These are phyloP conservation scores for Agapornis canus DNA, from an alignment of 2,797 vertebrate genomes.

Conservation along the genomic window DNA sequence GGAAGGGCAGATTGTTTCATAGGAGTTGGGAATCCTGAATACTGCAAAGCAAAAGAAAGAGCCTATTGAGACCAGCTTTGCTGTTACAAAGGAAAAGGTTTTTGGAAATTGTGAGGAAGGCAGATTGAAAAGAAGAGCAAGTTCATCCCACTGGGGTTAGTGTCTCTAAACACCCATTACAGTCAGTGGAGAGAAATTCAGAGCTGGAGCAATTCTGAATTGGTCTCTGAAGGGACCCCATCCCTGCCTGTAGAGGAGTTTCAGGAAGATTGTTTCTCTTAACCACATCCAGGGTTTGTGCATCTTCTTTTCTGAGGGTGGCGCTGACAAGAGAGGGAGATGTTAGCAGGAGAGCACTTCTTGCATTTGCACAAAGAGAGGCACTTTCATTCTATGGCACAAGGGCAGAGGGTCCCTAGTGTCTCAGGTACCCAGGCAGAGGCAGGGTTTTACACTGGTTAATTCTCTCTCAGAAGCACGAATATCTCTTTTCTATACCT, in stretches of 20 bases:
- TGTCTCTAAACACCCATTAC: not conserved
- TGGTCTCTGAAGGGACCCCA: not conserved
- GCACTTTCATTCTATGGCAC: not conserved
- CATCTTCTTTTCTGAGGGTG: not conserved
- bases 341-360: not conserved
- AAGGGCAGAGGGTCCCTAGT: not conserved
- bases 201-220: not conserved
- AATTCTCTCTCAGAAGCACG: not conserved
- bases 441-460: not conserved
- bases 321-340: not conserved
- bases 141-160: not conserved
- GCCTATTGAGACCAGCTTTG: not conserved
- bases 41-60: not conserved
- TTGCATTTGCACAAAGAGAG: not conserved
- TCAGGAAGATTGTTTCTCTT: not conserved
- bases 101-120: not conserved
- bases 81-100: not conserved
- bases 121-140: not conserved
- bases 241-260: not conserved
- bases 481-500: not conserved
- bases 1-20: not conserved
- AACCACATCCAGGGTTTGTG: not conserved
- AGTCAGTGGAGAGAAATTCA: not conserved
- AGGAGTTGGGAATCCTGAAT: not conserved
- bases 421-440: not conserved